Percentiles rank a stretch among this genome's conserved stretches.
Evolutionary conservation across 2,888 invertebrate genomes (phyloP).

Genomic region (Abscondita cerata): DNA sequence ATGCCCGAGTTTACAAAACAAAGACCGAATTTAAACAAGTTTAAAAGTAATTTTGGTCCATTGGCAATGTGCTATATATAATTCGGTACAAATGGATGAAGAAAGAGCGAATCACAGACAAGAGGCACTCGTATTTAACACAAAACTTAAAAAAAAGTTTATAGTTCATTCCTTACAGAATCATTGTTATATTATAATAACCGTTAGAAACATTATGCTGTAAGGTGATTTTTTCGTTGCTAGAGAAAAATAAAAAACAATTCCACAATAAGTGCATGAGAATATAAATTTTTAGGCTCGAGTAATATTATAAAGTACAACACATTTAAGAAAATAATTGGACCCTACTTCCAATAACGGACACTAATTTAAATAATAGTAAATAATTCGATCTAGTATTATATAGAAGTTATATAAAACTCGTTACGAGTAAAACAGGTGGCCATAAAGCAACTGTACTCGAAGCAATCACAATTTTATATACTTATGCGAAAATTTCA

Average conservation of each 20-base stretch:
- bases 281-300: slow-evolving; percentile 3
- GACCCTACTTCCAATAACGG: slow-evolving; percentile 34
- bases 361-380: no score
- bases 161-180: slow-evolving; percentile 12
- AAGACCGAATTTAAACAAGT: neutral
- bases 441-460: slow-evolving; percentile 27
- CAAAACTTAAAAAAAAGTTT: slow-evolving; percentile 13
- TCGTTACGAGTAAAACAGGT: slow-evolving; percentile 30
- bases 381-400: no score
- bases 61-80: slow-evolving; percentile 36
- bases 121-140: slow-evolving; percentile 52
- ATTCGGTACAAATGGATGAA: slow-evolving; percentile 46
- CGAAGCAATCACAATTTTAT: slow-evolving; percentile 19
- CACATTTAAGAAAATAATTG: slow-evolving; percentile 23
- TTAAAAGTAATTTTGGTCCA: slow-evolving; percentile 35
- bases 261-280: slow-evolving; percentile 16
- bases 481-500: slow-evolving; percentile 4
- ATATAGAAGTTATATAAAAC: slow-evolving; percentile 27
- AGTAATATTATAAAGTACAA: slow-evolving; percentile 1
- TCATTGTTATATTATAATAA: neutral
- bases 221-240: slow-evolving; percentile 26
- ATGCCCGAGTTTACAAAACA: slow-evolving; percentile 15
- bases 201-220: neutral
- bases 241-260: slow-evolving; percentile 20
- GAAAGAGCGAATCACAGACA: slow-evolving; percentile 56